These are phyloP conservation scores for Deroplatys truncata DNA, from an alignment of 2,888 invertebrate genomes.

Conservation along the genomic window DNA sequence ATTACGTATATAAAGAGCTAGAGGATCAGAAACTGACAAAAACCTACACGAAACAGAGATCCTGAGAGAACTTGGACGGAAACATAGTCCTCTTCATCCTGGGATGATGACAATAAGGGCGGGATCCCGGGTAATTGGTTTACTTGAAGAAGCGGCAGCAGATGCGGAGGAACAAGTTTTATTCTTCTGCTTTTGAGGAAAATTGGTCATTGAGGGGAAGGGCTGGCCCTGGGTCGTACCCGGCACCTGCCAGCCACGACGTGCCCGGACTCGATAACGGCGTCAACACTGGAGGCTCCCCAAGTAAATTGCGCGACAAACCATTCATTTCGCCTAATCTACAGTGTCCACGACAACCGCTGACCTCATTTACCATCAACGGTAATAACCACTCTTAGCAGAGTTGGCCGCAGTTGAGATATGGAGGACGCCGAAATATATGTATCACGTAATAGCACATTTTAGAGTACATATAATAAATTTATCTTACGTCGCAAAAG, in stretches of 20 bases:
- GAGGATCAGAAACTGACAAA: too few species aligned
- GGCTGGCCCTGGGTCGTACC: not conserved
- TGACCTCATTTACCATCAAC: not conserved
- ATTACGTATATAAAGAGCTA: too few species aligned
- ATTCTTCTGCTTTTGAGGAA: not conserved
- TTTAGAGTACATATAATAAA: not conserved
- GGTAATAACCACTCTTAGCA: not conserved
- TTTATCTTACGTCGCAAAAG: not conserved
- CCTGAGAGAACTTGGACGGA: too few species aligned
- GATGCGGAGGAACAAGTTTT: not conserved
- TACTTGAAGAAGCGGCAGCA: not conserved
- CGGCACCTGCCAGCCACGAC: not conserved
- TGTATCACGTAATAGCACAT: not conserved
- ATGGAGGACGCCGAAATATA: not conserved
- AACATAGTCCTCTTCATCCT: not conserved
- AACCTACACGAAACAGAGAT: too few species aligned
- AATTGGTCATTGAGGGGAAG: not conserved
- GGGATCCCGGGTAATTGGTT: not conserved
- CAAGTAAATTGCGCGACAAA: not conserved
- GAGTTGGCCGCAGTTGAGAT: not conserved
- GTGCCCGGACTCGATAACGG: not conserved
- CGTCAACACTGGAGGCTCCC: not conserved
- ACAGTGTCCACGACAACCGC: not conserved
- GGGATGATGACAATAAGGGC: not conserved
- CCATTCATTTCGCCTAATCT: not conserved